Conservation (phyloP, 1,140 invertebrate species). For the Gryllus bimaculatus region DNA sequence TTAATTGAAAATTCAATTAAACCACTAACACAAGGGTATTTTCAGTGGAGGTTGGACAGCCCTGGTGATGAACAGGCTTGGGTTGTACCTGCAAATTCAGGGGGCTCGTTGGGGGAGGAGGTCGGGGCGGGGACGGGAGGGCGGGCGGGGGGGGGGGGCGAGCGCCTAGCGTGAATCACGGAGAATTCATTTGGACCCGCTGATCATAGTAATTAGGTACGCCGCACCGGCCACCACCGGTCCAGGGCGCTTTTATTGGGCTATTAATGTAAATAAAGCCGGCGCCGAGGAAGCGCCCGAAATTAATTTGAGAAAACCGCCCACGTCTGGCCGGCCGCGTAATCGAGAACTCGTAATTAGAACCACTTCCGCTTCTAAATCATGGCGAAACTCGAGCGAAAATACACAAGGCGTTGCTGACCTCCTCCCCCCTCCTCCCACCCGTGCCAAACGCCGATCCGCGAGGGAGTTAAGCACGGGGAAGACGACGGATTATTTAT, state of each 20-base stretch:
- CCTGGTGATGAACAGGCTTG: background rate
- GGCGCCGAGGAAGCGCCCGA: background rate
- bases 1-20: slow-evolving; percentile 6
- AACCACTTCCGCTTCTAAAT: background rate
- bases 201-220: background rate
- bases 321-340: background rate
- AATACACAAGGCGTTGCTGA: background rate
- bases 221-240: background rate
- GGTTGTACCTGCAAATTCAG: slow-evolving; percentile 3
- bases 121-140: too few species aligned
- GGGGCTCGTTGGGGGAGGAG: background rate
- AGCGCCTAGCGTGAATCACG: background rate
- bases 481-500: background rate
- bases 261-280: background rate
- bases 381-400: background rate
- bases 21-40: slow-evolving; percentile 4
- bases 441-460: background rate
- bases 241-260: background rate
- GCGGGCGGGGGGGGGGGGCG: too few species aligned
- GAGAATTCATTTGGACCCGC: background rate
- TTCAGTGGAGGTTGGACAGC: background rate
- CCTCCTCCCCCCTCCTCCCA: too few species aligned
- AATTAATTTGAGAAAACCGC: slow-evolving; percentile 1
- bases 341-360: slow-evolving; percentile 1
- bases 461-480: background rate